Base-by-base conservation (phyloP, 2,888 invertebrate species). In the Agrochola macilenta region DNA sequence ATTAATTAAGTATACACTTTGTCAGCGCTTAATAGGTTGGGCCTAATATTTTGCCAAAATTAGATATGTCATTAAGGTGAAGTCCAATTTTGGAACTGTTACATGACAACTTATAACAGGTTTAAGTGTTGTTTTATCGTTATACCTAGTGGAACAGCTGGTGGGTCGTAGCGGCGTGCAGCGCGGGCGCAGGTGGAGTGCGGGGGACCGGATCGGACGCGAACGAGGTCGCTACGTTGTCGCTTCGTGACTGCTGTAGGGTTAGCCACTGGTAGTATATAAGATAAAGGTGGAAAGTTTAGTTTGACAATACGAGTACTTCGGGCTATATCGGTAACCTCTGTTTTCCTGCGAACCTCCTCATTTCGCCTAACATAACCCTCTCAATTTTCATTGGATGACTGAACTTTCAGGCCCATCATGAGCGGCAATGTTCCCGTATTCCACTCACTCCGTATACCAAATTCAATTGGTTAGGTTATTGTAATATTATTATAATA, bases 201-300 rank as follows among this genome's bases (percentile, higher is more conserved):
- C 69, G 86, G 74, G 76, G 73, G 52, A 72, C 14, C 61, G 73
- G 63, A 71, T 78, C 64, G 66, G 70, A 83, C 80, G 78, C 78
- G 70, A 85, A 88, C 85, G 81, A 83, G 85, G 87, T 81, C 81
- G 85, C 87, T 85, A 69, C 83, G 83, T 79, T 82, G 87, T 74
- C 80, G 83, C 78, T 84, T 80, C 87, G 85, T 87, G 89, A 81
- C 78, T 73, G 43, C 23, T 76, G 2, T 78, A 87, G 87, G 87
- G 87, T 75, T 87, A 87, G 12, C 83, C 39, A 35, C 35, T 65
- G 14, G n/a, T n/a, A 14, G n/a, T 43, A 43, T 26, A 17, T 63
- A 17, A 20, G 1, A 35, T n/a, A 52, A 52, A 68, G 26, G 17
- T 26, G 17, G 35, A 58, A 70, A 63, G n/a, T 26, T 79, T 30